Base-by-base conservation (phyloP, 2,113 vertebrate species). In the Carettochelys insculpta region DNA sequence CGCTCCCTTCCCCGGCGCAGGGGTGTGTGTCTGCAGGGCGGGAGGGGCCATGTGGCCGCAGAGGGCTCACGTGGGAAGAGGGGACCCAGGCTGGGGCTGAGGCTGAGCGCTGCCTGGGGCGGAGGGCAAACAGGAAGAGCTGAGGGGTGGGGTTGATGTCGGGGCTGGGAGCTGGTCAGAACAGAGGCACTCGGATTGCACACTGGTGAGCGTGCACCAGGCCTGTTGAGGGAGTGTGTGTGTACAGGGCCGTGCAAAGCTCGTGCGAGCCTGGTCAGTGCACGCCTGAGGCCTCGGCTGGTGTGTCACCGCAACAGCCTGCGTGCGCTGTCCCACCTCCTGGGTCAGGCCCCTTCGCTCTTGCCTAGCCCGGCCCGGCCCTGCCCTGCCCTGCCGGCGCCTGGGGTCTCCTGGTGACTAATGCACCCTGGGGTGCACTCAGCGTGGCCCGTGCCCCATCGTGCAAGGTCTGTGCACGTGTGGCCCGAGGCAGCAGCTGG, bases 201-300 rank as follows among this genome's bases (percentile, higher is more conserved):
- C 17, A 34, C 16, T 2, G 34, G 61, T 31, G 31, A 61, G 34
- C 6, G 13, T n/a, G 34, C 3, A n/a, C 7, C 1, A 22, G 81
- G 11, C 85, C 77, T 1, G 4, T 14, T 1, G 1, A 10, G 38
- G 48, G 13, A 7, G 47, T n/a, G 34, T 38, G n/a, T 19, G 58
- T 17, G 14, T n/a, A n/a, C 14, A 8, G 4, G 3, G 34, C 17
- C 8, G 4, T 11, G 17, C 34, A 1, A 38, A 8, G 9, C 61
- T 20, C 3, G 3, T 8, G 61, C n/a, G 22, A 8, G n/a, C 10
- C 61, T 68, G 61, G 9, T 22, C 31, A 9, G 61, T 38, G 14
- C 58, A 34, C 6, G 14, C 14, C 58, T 14, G 3, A 16, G 31
- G 58, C 58, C 58, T 31, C 7, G 31, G n/a, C n/a, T n/a, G n/a